phyloP scores from a whole-genome alignment of 2,113 vertebrate species.

The Athene cunicularia region DNA sequence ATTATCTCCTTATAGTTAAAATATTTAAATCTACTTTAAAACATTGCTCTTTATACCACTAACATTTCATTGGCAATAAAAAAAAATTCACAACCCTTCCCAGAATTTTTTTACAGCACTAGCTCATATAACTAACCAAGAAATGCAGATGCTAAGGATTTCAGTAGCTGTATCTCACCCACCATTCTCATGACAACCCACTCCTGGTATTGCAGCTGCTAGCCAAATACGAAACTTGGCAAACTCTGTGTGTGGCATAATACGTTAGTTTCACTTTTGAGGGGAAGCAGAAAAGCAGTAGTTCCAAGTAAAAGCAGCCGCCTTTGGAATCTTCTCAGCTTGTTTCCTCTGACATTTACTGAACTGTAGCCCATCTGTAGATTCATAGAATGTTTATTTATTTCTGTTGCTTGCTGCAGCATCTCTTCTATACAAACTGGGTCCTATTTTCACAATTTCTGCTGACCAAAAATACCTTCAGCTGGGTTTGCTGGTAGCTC shows the following conservation, averaged over 20 bases:
- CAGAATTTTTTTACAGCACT: background rate
- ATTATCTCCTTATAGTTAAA: background rate
- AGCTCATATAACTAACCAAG: background rate
- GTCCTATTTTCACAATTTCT: background rate
- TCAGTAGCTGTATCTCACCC: background rate
- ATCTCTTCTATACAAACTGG: background rate
- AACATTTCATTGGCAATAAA: background rate
- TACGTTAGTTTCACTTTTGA: background rate
- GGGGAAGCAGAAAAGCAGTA: background rate
- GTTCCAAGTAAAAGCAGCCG: background rate
- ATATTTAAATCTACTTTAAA: background rate
- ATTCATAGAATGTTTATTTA: background rate
- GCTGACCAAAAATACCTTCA: background rate
- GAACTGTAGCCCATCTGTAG: fast-evolving
- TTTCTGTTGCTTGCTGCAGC: background rate
- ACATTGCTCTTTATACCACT: background rate
- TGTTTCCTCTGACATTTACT: background rate
- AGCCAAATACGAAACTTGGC: background rate
- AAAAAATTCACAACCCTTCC: background rate
- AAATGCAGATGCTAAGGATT: background rate
- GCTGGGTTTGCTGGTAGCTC: background rate
- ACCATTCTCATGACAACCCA: background rate
- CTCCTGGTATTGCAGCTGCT: background rate
- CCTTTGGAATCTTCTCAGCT: background rate
- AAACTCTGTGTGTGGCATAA: background rate